These are phyloP conservation scores for Crax fasciolata DNA, from an alignment of 2,797 vertebrate species.

Conservation along the genomic window DNA sequence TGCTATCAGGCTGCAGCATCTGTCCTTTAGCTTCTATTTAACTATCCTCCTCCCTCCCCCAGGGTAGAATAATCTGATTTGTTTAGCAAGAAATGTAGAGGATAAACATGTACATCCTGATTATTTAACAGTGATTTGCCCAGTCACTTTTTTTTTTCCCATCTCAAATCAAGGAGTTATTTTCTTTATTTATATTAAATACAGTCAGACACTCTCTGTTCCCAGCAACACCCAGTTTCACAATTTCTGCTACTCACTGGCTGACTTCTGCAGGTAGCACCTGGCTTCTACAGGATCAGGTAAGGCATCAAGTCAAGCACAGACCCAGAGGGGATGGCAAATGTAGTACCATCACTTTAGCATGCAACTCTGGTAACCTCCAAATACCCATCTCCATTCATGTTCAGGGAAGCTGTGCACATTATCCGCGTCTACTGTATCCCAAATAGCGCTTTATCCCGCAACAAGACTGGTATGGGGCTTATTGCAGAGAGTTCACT, in stretches of 20 bases:
- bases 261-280: neutral
- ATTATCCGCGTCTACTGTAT: neutral
- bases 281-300: neutral
- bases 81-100: constrained; percentile 38
- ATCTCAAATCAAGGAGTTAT: neutral
- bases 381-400: neutral
- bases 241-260: fast-evolving
- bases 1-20: neutral
- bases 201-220: fast-evolving
- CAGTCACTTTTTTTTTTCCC: neutral
- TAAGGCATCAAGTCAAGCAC: neutral
- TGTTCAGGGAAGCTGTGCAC: fast-evolving
- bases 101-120: constrained; percentile 45
- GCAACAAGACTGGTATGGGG: neutral
- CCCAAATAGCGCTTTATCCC: neutral
- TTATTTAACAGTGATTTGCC: neutral
- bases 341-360: neutral
- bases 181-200: neutral
- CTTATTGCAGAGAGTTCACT: neutral
- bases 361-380: neutral
- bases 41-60: neutral
- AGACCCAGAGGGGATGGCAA: neutral
- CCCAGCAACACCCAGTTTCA: neutral
- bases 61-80: constrained; percentile 41
- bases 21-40: constrained; percentile 13